phyloP scores from a whole-genome alignment of 2,888 invertebrate genomes.

The Thereva unica region DNA sequence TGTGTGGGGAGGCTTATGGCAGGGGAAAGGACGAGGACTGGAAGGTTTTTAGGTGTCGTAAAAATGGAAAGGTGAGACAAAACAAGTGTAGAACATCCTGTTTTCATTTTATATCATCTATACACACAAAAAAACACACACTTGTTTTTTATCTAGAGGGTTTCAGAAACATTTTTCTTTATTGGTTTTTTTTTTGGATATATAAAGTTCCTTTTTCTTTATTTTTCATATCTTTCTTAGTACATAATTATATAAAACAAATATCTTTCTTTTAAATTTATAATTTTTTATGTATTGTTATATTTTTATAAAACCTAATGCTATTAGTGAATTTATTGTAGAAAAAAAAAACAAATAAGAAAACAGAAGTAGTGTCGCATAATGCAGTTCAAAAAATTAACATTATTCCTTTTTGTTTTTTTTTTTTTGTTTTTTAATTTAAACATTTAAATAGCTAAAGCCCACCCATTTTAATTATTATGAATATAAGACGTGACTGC shows the following conservation, averaged over 20 bases:
- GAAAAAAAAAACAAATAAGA: constrained; percentile 8
- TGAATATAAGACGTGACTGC: constrained; percentile 16
- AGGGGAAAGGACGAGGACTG: too few relatives aligned
- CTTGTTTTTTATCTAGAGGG: background rate
- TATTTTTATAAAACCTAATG: constrained; percentile 20
- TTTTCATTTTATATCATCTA: too few relatives aligned
- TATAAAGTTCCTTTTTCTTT: constrained; percentile 26
- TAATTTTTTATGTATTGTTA: constrained; percentile 10
- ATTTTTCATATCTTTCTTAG: background rate
- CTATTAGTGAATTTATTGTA: constrained; percentile 11
- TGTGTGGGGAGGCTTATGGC: too few relatives aligned
- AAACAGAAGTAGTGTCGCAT: background rate
- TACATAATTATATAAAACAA: constrained; percentile 23
- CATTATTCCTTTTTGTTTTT: background rate
- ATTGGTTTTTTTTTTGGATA: constrained; percentile 21
- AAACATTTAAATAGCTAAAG: constrained; percentile 23
- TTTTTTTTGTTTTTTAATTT: background rate
- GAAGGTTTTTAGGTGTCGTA: too few relatives aligned
- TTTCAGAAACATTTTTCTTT: constrained; percentile 24
- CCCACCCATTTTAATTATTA: constrained; percentile 6
- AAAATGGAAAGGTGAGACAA: too few relatives aligned
- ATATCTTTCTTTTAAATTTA: constrained; percentile 27
- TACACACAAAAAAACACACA: too few relatives aligned
- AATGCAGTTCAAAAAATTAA: background rate
- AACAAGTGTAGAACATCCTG: too few relatives aligned